Base-by-base conservation (phyloP, 2,888 invertebrate species). In the Xanthia icteritia region DNA sequence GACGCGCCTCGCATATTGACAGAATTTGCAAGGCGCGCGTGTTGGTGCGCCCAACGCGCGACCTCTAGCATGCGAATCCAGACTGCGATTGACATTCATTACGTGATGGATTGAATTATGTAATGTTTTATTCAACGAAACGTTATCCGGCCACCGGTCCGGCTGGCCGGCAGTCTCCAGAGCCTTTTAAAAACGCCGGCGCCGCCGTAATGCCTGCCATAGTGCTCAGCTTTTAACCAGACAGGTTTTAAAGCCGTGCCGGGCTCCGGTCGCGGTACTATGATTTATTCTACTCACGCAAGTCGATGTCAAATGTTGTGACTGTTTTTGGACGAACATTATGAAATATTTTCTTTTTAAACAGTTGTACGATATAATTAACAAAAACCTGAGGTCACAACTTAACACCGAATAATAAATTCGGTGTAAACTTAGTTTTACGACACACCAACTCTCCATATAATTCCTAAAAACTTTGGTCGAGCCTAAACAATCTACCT, bases 1-100 rank as follows among this genome's bases (percentile, higher is more conserved):
- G 54, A 60, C 86, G 77, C 66, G 64, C 68, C 61, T 15, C 31
- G 79, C 56, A 66, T 68, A 4, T 58, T 63, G 68, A 80, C 68
- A 67, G 69, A 67, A 42, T 74, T 67, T 13, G 56, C 15, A 1
- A 5, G 36, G 45, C 58, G 48, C 51, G 20, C 27, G 39, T 42
- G 23, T 31, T 5, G 48, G 1, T 48, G 48, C 17, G 51, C n/a
- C n/a, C n/a, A n/a, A n/a, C n/a, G 31, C 42, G 69, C 78, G n/a
- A 75, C 65, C 70, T 76, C 71, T 74, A 45, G 67, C 66, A 58
- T 58, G 65, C 71, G 20, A 74, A 31, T 60, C 39, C 63, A 68
- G 65, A 54, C 58, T 77, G 45, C 77, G 79, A 82, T 86, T 85
- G 85, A 80, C 85, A 85, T 80, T 86, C 76, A 85, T 82, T 85